A percentile compares a stretch with the other conserved stretches of the same genome.
Conservation (phyloP, 2,797 vertebrate genomes). For the Pseudotriccus pelzelni region DNA sequence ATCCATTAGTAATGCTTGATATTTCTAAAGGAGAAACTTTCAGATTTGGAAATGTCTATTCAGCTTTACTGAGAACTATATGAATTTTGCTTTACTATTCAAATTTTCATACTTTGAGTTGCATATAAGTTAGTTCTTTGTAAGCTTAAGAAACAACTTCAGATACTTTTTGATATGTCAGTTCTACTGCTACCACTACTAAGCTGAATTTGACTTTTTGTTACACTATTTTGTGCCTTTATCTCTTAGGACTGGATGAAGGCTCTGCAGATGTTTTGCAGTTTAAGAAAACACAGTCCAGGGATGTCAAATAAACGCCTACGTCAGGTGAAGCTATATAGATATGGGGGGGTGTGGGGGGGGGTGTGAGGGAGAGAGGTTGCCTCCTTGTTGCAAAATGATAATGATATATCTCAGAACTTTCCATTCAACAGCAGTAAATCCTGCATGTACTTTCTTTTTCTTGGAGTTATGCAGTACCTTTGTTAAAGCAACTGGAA, state of each 20-base stretch:
- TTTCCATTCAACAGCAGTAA: neutral
- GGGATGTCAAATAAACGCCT: slow-evolving; percentile 91
- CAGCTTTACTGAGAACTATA: neutral
- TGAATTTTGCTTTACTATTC: neutral
- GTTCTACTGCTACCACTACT: neutral
- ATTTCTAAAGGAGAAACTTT: neutral
- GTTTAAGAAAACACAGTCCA: slow-evolving; percentile 90
- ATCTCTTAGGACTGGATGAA: slow-evolving; percentile 95
- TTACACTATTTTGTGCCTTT: slow-evolving; percentile 31
- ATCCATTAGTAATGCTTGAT: neutral
- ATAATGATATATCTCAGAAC: neutral
- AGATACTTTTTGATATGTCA: neutral
- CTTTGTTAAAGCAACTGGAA: neutral
- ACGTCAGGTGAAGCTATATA: slow-evolving; percentile 84
- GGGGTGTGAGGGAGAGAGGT: neutral
- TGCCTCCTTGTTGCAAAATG: neutral
- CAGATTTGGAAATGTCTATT: neutral
- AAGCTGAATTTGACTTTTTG: neutral
- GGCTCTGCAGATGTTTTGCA: slow-evolving; percentile 94
- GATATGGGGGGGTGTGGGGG: neutral
- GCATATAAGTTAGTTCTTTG: neutral
- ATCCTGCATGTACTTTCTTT: neutral
- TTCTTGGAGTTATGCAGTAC: neutral
- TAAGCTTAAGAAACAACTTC: neutral
- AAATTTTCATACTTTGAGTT: neutral